Conservation (phyloP, 2,797 vertebrate species). For the Basileuterus tristriatus region DNA sequence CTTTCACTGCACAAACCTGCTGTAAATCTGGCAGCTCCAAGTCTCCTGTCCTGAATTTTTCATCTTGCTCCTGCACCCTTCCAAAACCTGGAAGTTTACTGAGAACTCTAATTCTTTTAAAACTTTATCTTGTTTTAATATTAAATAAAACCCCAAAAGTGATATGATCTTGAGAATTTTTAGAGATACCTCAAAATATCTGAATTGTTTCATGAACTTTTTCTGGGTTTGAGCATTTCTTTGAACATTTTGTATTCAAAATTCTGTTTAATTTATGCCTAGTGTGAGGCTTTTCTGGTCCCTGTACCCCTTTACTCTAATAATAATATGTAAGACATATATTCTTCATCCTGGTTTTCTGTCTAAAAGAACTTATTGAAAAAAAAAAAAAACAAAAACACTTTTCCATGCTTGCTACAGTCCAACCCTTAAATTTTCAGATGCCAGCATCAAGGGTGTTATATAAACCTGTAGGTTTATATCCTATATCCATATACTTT, state of each 20-base stretch:
- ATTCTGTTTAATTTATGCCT: neutral
- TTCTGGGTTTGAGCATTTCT: neutral
- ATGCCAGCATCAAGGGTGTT: neutral
- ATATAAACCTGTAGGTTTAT: neutral
- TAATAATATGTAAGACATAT: neutral
- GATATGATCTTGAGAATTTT: neutral
- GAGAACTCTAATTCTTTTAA: neutral
- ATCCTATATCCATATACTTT: fast-evolving
- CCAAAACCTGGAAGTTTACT: neutral
- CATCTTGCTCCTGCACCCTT: neutral
- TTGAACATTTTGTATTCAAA: fast-evolving
- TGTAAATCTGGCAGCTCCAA: neutral
- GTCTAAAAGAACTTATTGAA: neutral
- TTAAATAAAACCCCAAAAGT: neutral
- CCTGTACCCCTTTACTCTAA: neutral
- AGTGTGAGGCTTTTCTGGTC: neutral
- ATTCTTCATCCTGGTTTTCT: neutral
- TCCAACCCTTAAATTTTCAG: neutral
- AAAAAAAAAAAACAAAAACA: fast-evolving
- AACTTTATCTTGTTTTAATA: neutral
- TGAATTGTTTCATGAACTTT: neutral
- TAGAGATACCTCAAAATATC: neutral
- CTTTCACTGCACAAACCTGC: neutral
- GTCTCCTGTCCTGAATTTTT: neutral
- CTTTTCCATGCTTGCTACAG: neutral